Evolutionary conservation across 2,888 invertebrate genomes (phyloP).

Genomic region (Galerucella pusilla): DNA sequence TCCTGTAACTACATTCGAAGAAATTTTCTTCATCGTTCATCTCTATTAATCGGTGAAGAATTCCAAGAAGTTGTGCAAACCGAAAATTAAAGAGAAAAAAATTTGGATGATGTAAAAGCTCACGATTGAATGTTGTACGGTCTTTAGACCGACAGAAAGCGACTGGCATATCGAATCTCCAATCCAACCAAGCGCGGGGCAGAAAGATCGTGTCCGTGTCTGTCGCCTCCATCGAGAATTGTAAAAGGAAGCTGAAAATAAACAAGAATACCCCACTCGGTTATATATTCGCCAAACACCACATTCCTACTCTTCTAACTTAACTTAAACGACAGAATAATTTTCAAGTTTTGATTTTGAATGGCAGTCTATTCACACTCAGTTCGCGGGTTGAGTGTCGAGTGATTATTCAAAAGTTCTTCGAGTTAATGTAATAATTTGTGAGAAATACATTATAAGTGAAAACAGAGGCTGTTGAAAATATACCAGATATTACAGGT

Average conservation of each 20-base stretch:
- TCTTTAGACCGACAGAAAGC: background rate
- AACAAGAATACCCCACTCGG: slow-evolving; percentile 19
- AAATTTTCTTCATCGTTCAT: background rate
- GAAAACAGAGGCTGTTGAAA: background rate
- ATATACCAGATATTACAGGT: background rate
- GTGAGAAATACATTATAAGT: background rate
- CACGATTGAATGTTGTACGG: background rate
- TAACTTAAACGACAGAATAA: background rate
- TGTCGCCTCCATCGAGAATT: slow-evolving; percentile 1
- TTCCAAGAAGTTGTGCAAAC: slow-evolving; percentile 3
- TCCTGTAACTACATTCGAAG: background rate
- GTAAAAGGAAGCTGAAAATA: slow-evolving; percentile 21
- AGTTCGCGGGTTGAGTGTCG: background rate
- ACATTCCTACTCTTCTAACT: slow-evolving; percentile 16
- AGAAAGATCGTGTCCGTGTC: background rate
- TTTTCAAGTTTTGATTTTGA: background rate
- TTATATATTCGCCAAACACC: slow-evolving; percentile 17
- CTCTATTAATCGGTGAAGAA: background rate
- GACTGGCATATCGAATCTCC: background rate
- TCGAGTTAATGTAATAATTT: too few species aligned
- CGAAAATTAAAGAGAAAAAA: slow-evolving; percentile 2
- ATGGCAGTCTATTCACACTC: slow-evolving; percentile 13
- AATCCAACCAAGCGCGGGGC: background rate
- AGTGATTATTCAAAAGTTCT: background rate
- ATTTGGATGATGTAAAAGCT: background rate